phyloP scores from a whole-genome alignment of 1,140 invertebrate genomes.

The Hirudo medicinalis region DNA sequence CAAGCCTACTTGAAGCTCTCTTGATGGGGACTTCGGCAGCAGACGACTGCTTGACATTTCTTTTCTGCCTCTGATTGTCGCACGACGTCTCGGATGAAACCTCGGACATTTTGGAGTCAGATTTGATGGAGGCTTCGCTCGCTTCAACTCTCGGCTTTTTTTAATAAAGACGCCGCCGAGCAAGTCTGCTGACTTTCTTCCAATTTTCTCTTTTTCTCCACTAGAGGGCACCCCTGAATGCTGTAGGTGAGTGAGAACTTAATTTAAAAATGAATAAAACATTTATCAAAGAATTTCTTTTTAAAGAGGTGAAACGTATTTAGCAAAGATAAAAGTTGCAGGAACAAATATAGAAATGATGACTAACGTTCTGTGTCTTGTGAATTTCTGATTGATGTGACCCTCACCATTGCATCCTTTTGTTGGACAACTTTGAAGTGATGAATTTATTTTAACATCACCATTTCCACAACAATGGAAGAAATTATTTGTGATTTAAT shows the following conservation, averaged over 20 bases:
- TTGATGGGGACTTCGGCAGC: background rate
- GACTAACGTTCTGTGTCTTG: conserved; percentile 63
- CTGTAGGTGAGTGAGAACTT: background rate
- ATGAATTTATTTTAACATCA: background rate
- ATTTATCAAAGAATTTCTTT: too few species aligned
- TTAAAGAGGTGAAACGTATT: background rate
- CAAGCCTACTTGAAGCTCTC: background rate
- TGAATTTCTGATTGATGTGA: conserved; percentile 88
- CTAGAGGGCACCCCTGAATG: background rate
- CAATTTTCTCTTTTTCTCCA: background rate
- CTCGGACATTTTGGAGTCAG: background rate
- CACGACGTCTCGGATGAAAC: background rate
- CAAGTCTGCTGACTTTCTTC: background rate
- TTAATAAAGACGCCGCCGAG: background rate
- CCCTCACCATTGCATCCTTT: conserved; percentile 90
- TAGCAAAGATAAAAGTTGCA: background rate
- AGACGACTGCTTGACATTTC: background rate
- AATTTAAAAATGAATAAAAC: too few species aligned
- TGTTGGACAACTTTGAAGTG: conserved; percentile 59
- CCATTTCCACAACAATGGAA: background rate
- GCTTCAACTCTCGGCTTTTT: background rate
- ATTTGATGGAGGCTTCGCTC: background rate
- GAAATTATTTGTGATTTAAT: background rate
- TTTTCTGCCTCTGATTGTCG: background rate
- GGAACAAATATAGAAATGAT: background rate